Evolutionary conservation across 2,797 vertebrate genomes (phyloP), one percentile per base, ranked within the genome.

Genomic region (Gadopsis bispinosus): DNA sequence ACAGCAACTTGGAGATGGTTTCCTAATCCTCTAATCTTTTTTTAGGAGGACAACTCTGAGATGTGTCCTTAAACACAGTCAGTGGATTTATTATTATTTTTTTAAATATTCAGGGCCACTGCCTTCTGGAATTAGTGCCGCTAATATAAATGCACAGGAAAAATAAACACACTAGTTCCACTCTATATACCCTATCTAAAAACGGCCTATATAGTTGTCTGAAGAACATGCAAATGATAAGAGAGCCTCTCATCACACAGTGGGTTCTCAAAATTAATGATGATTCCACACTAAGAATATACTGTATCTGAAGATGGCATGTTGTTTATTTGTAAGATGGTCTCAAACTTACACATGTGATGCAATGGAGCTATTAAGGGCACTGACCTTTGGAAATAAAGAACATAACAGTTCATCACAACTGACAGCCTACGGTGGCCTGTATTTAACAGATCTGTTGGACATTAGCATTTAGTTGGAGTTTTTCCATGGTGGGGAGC

Each of bases 21-120:
- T 89, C 86, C 85, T 90, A 85, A 93, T 92, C 87, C 87, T 87
- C 84, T 88, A 65, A 87, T 89, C 76, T 83, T 86, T 91, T 83
- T 92, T 85, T 71, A 73, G 83, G 79, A 87, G 81, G 86, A 86
- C 81, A 83, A 88, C 81, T 83, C 81, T 75, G 58, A 85, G 79
- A 87, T 75, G 67, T 76, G 83, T 87, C 69, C 84, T 88, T 79
- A 89, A 87, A 87, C 64, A 86, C 64, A 74, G 53, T 72, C 62
- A 35, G 66, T 79, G 80, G 70, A 64, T 83, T 79, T 85, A 75
- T 69, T 54, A n/a, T n/a, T n/a, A n/a, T 20, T 58, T 5, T 35
- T 48, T 48, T 3, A 53, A 79, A 85, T 75, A 85, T 69, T 75
- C 68, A 69, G 39, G 2, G 47, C 4, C 33, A 17, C 61, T 48